Conservation (phyloP, 2,888 invertebrate species). For the Tanytarsus gracilentus region DNA sequence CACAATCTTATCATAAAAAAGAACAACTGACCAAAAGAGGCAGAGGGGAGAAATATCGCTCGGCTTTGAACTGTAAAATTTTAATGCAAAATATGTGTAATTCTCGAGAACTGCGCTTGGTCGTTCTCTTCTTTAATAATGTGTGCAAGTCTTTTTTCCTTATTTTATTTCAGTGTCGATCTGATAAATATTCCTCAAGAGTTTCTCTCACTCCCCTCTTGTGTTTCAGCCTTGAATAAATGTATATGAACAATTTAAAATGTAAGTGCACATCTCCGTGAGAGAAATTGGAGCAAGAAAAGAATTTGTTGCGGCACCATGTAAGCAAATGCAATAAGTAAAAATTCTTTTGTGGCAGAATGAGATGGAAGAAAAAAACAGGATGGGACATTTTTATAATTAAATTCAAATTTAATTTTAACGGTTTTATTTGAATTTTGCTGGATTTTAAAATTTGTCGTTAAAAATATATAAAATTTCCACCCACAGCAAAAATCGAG, state of each 20-base stretch:
- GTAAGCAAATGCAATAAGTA: not conserved
- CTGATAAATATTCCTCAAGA: conserved; percentile 10
- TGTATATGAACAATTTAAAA: too few relatives aligned
- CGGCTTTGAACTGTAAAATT: not conserved
- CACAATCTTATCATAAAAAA: conserved; percentile 22
- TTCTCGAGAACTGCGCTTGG: conserved; percentile 2
- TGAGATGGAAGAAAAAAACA: too few relatives aligned
- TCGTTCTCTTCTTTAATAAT: conserved; percentile 1
- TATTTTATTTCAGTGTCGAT: conserved; percentile 18
- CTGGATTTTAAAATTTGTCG: too few relatives aligned
- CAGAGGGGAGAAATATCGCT: too few relatives aligned
- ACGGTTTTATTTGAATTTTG: too few relatives aligned
- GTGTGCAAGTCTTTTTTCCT: not conserved
- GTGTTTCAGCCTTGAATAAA: not conserved
- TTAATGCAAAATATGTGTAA: conserved; percentile 26
- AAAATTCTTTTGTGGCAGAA: not conserved
- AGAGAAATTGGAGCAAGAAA: conserved; percentile 24
- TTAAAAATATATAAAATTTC: too few relatives aligned
- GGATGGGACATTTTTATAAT: too few relatives aligned
- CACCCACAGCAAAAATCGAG: too few relatives aligned
- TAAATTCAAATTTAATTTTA: too few relatives aligned
- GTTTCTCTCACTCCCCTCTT: not conserved
- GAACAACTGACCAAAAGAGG: too few relatives aligned
- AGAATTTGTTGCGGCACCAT: too few relatives aligned
- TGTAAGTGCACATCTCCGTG: too few relatives aligned